Percentiles rank a stretch among this genome's conserved stretches.
phyloP scores from a whole-genome alignment of 2,888 invertebrate species.

The Nomada ruficornis region DNA sequence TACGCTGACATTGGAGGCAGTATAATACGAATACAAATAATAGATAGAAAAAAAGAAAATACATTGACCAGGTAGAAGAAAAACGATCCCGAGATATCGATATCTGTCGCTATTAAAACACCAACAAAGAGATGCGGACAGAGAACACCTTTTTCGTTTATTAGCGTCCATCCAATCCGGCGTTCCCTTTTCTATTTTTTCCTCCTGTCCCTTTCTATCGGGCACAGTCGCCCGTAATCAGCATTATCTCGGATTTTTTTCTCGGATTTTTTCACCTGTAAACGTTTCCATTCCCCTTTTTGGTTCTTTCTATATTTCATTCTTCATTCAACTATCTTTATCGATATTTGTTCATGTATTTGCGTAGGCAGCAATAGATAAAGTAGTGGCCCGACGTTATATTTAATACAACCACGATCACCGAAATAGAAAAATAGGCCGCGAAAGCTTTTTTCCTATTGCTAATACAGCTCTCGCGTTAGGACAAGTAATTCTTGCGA shows the following conservation, averaged over 20 bases:
- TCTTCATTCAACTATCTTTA: slow-evolving; percentile 5
- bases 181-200: neutral
- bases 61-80: neutral
- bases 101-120: slow-evolving; percentile 24
- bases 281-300: neutral
- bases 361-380: neutral
- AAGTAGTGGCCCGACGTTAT: slow-evolving; percentile 9
- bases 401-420: slow-evolving; percentile 40
- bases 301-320: neutral
- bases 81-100: neutral
- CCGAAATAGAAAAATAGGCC: slow-evolving; percentile 32
- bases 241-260: neutral
- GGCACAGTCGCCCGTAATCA: slow-evolving; percentile 5
- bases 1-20: neutral
- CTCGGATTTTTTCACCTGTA: too few relatives aligned
- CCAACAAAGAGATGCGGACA: slow-evolving; percentile 21
- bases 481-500: slow-evolving; percentile 41
- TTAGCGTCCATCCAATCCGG: slow-evolving; percentile 25
- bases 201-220: neutral
- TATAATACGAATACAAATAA: neutral
- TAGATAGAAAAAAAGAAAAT: neutral
- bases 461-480: slow-evolving; percentile 47
- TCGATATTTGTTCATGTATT: neutral
- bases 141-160: slow-evolving; percentile 42
- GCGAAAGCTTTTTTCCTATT: slow-evolving; percentile 27